These are phyloP conservation scores for Tetragonula carbonaria DNA, from an alignment of 2,888 invertebrate species.

Conservation along the genomic window DNA sequence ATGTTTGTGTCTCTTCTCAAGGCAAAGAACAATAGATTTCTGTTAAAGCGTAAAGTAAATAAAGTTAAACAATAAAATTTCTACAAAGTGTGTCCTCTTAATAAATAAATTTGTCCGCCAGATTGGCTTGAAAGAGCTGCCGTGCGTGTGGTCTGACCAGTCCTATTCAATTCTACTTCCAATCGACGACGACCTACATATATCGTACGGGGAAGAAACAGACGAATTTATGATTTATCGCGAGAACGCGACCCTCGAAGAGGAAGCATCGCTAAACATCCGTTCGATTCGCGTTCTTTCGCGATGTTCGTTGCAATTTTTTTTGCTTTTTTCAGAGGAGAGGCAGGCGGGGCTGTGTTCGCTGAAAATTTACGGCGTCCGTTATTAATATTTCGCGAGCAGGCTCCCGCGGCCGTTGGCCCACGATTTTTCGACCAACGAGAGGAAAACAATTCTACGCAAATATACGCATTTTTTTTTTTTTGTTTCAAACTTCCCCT, in stretches of 20 bases:
- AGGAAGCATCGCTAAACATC: not conserved
- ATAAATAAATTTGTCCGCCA: too few species aligned
- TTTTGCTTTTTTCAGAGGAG: not conserved
- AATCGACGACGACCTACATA: too few species aligned
- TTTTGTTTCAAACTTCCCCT: not conserved
- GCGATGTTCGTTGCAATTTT: slow-evolving; percentile 1
- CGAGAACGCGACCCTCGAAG: too few species aligned
- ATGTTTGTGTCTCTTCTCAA: too few species aligned
- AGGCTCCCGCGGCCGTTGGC: not conserved
- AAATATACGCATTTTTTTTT: slow-evolving; percentile 58
- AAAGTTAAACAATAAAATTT: too few species aligned
- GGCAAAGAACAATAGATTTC: too few species aligned
- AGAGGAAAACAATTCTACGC: slow-evolving; percentile 45
- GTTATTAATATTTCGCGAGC: slow-evolving; percentile 43
- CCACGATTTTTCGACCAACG: slow-evolving; percentile 32
- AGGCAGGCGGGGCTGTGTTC: not conserved
- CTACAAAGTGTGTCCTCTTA: too few species aligned
- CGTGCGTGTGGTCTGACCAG: not conserved
- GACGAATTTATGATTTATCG: not conserved
- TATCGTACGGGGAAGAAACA: not conserved
- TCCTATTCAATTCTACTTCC: not conserved
- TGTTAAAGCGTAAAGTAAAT: too few species aligned
- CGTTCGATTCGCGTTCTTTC: slow-evolving; percentile 3
- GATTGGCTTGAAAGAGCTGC: too few species aligned
- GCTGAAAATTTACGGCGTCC: slow-evolving; percentile 34